phyloP scores from a whole-genome alignment of 2,113 vertebrate species.

The Oreocharis arfaki region DNA sequence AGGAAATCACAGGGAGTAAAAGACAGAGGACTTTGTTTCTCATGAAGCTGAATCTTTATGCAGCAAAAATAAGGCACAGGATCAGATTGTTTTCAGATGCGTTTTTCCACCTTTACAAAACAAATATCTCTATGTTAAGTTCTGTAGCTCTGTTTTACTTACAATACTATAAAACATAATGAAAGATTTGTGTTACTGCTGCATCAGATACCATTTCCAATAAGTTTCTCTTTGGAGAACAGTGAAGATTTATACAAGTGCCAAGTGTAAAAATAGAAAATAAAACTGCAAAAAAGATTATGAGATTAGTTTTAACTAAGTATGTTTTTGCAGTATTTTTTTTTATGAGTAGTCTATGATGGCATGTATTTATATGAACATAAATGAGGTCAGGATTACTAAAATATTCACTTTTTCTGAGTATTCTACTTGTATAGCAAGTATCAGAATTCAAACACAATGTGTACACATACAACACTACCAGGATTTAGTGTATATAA shows the following conservation, averaged over 20 bases:
- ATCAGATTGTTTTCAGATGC: background rate
- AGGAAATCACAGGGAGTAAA: background rate
- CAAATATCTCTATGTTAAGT: background rate
- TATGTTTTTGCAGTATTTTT: background rate
- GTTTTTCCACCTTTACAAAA: background rate
- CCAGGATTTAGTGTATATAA: no score
- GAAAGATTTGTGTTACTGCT: background rate
- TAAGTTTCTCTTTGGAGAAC: background rate
- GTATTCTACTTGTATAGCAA: background rate
- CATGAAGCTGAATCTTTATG: background rate
- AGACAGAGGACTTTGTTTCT: background rate
- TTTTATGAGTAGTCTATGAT: background rate
- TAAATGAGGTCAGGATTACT: background rate
- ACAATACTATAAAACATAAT: background rate
- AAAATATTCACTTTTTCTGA: background rate
- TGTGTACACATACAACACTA: background rate
- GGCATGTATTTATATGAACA: background rate
- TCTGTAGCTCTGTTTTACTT: background rate
- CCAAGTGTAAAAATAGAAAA: background rate
- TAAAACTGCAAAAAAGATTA: background rate
- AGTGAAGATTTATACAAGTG: background rate
- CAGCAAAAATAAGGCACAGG: background rate
- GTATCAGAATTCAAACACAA: background rate
- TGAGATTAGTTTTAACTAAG: background rate
- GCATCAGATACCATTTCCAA: background rate